Percentiles rank a stretch among this genome's conserved stretches.
Evolutionary conservation across 2,797 vertebrate genomes (phyloP).

Genomic region (Danio albolineatus): DNA sequence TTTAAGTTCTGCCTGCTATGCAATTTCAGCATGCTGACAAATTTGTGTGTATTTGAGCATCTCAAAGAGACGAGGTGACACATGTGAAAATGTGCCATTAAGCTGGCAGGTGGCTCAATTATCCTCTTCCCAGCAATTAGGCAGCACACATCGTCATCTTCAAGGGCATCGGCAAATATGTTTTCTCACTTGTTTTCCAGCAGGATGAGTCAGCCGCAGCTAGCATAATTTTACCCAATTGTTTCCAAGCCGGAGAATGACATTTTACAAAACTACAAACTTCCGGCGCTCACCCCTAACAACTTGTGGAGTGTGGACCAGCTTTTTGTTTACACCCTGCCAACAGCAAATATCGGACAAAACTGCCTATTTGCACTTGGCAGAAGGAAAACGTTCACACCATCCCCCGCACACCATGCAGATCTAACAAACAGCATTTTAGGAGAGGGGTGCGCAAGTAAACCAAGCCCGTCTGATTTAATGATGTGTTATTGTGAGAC

Average conservation of each 20-base stretch:
- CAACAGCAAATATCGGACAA: constrained; percentile 57
- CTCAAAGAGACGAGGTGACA: constrained; percentile 60
- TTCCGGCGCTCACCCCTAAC: constrained; percentile 54
- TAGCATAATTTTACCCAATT: constrained; percentile 54
- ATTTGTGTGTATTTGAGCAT: constrained; percentile 59
- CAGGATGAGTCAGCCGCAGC: constrained; percentile 56
- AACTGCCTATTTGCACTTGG: constrained; percentile 62
- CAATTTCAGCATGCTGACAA: constrained; percentile 54
- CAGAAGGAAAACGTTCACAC: constrained; percentile 61
- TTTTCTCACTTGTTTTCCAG: constrained; percentile 62
- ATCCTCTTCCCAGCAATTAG: constrained; percentile 67
- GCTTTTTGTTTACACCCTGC: constrained; percentile 59
- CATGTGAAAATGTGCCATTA: constrained; percentile 61
- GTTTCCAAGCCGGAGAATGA: constrained; percentile 56
- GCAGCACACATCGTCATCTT: constrained; percentile 62
- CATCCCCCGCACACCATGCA: constrained; percentile 59
- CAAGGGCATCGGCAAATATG: constrained; percentile 63
- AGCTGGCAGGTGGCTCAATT: constrained; percentile 66
- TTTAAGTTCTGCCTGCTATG: constrained; percentile 41
- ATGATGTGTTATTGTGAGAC: constrained; percentile 65
- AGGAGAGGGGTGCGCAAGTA: constrained; percentile 52
- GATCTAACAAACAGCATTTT: constrained; percentile 58
- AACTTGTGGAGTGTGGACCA: constrained; percentile 42
- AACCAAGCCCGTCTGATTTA: constrained; percentile 61
- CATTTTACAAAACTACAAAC: constrained; percentile 50